phyloP scores from a whole-genome alignment of 2,113 vertebrate species.

The Trinectes maculatus region DNA sequence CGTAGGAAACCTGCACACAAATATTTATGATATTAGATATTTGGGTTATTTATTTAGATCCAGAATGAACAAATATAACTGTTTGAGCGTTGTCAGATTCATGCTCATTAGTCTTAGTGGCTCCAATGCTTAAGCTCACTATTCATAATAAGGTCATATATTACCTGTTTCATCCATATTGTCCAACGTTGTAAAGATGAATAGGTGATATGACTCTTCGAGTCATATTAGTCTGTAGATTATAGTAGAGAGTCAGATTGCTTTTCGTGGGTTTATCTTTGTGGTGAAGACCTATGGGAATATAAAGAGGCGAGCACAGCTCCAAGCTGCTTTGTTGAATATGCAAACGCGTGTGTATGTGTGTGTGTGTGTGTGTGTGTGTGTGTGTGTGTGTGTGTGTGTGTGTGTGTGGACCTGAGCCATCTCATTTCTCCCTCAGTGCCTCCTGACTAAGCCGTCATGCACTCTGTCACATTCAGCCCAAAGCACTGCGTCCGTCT shows the following conservation, averaged over 20 bases:
- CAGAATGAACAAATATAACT: not conserved
- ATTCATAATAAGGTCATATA: not conserved
- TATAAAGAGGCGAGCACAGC: not conserved
- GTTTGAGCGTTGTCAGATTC: too few relatives aligned
- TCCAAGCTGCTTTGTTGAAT: slow-evolving; percentile 39
- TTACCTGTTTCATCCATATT: not conserved
- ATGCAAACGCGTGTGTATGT: slow-evolving; percentile 5
- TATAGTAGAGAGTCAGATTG: not conserved
- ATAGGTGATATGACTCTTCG: not conserved
- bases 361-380: not conserved
- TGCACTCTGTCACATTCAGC: slow-evolving; percentile 64
- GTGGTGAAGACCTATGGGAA: slow-evolving; percentile 4
- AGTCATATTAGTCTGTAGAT: not conserved
- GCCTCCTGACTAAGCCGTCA: slow-evolving; percentile 69
- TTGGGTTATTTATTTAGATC: not conserved
- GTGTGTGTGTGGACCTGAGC: slow-evolving; percentile 46
- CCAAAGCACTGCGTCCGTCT: slow-evolving; percentile 55
- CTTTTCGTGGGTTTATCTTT: slow-evolving; percentile 3
- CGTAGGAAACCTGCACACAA: too few relatives aligned
- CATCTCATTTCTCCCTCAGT: slow-evolving; percentile 64
- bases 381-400: not conserved
- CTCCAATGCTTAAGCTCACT: too few relatives aligned
- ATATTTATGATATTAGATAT: not conserved
- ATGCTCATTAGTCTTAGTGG: too few relatives aligned
- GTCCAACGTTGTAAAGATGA: not conserved